Evolutionary conservation across 2,113 vertebrate genomes (phyloP), one percentile per base, ranked within the genome.

Genomic region (Telmatochromis sp.): DNA sequence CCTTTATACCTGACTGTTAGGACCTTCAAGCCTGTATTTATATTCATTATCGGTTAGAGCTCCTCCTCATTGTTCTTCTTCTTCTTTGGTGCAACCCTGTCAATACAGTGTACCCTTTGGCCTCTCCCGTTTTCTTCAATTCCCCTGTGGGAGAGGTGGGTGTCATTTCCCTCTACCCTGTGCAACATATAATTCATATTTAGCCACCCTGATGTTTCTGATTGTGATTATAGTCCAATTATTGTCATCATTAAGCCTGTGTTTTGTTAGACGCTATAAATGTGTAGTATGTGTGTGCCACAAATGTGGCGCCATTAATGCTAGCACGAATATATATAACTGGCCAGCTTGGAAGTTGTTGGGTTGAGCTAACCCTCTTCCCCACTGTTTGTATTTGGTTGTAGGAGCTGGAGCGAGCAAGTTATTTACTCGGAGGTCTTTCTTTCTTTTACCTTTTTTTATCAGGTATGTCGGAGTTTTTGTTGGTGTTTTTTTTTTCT

Each of bases 51-150:
- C 2, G 0, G 1, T 60, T 60, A 60, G 57, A 33, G 57, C 15
- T 0, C 28, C 57, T 60, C 5, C 57, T 60, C 57, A 31, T 33
- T 60, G 3, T 33, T 60, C 57, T 60, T 60, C 57, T 33, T 60
- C 57, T 60, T 60, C 57, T 2, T 60, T 60, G 15, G 0, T 33
- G 57, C 57, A 33, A 60, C 3, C 15, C 28, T 33, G 0, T 60
- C 4, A 60, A 60, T 33, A 1, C 57, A 3, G 28, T 60, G 57
- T 60, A 10, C 26, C 55, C 14, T 0, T 31, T 31, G n/a, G n/a
- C n/a, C n/a, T n/a, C n/a, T n/a, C 15, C 57, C 8, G 0, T 31
- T 60, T 60, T 60, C 26, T 31, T 0, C 57, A 58, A 0, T 58
- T 31, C 8, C 8, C 0, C 2, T 17, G 57, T 60, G 57, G 3